Percentiles rank a stretch among this genome's conserved stretches.
These are phyloP conservation scores for Scaptomyza cyrtandrae DNA, from an alignment of 2,888 invertebrate genomes.

Conservation along the genomic window DNA sequence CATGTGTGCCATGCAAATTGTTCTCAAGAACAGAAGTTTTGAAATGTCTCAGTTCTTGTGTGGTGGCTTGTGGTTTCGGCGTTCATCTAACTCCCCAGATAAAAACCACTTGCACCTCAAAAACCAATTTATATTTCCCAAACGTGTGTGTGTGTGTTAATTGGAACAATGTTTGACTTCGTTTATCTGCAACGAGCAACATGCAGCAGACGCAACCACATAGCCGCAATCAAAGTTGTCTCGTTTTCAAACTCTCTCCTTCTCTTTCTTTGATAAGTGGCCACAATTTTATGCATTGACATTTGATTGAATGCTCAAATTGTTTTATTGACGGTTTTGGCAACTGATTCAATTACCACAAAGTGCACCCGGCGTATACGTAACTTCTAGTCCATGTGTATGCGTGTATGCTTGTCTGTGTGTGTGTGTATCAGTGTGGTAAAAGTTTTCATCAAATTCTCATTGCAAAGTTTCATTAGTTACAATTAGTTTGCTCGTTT, in stretches of 20 bases:
- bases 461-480: constrained; percentile 2
- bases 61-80: not conserved
- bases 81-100: too few relatives aligned
- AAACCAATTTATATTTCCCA: constrained; percentile 6
- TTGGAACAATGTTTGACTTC: constrained; percentile 67
- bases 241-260: not conserved
- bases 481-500: constrained; percentile 8
- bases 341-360: constrained; percentile 24
- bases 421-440: not conserved
- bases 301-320: constrained; percentile 61
- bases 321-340: constrained; percentile 38
- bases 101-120: constrained; percentile 36
- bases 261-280: constrained; percentile 45
- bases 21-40: constrained; percentile 33
- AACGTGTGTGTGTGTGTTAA: constrained; percentile 43
- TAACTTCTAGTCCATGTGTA: constrained; percentile 27
- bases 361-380: constrained; percentile 61
- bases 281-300: constrained; percentile 44
- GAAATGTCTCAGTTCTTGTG: constrained; percentile 18
- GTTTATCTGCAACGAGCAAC: constrained; percentile 41
- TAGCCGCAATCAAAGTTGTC: not conserved
- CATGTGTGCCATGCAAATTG: constrained; percentile 47
- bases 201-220: constrained; percentile 22
- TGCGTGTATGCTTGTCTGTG: not conserved
- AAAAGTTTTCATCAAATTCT: constrained; percentile 6